Conservation (phyloP, 2,113 vertebrate species). For the Chauna torquata region DNA sequence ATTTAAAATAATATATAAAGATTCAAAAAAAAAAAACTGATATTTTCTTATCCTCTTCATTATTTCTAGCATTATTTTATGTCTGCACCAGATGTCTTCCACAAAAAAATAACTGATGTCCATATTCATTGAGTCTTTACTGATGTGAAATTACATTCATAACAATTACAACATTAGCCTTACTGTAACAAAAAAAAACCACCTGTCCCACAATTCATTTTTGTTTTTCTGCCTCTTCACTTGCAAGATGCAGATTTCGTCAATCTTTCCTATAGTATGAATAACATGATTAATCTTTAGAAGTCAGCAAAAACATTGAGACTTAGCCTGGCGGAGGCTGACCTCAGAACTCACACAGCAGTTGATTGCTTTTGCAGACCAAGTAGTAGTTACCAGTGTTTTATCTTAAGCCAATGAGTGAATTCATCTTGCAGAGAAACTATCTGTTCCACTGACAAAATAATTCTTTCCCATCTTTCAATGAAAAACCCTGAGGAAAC, state of each 20-base stretch:
- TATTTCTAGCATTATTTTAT: not conserved
- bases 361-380: not conserved
- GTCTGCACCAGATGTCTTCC: not conserved
- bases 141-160: constrained; percentile 37
- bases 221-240: constrained; percentile 3
- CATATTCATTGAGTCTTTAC: constrained; percentile 4
- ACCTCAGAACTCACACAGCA: not conserved
- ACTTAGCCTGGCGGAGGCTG: not conserved
- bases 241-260: constrained; percentile 9
- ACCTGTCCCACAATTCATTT: constrained; percentile 6
- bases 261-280: not conserved
- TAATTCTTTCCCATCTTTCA: not conserved
- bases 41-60: not conserved
- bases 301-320: constrained; percentile 16
- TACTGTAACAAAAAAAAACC: constrained; percentile 24
- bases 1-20: not conserved
- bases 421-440: not conserved
- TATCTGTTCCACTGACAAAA: not conserved
- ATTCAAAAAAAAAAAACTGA: not conserved
- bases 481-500: not conserved
- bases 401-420: not conserved
- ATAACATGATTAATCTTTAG: constrained; percentile 11
- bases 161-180: constrained; percentile 13
- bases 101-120: not conserved
- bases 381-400: not conserved